Evolutionary conservation across 2,888 invertebrate species (phyloP).

Genomic region (Lucinisca nassula): DNA sequence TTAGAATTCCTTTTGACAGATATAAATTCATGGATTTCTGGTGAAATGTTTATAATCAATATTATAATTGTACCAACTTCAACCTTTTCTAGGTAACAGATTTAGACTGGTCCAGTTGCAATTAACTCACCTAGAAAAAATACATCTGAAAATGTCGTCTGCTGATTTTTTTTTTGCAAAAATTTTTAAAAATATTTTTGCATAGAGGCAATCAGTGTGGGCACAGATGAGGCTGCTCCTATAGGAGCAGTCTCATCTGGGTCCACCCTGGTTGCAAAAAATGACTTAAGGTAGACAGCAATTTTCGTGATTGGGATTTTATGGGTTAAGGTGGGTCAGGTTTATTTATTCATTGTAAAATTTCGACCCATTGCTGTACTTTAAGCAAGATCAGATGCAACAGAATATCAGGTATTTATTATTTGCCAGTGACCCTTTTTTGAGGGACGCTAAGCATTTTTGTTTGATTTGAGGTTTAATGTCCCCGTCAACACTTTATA

Average conservation of each 20-base stretch:
- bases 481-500: no score
- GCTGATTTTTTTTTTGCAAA: no score
- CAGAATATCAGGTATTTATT: not conserved
- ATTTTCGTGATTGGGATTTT: no score
- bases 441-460: not conserved
- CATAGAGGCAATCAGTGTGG: no score
- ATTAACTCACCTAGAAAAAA: not conserved
- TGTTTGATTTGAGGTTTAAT: no score
- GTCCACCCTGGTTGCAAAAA: no score
- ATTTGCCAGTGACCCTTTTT: not conserved
- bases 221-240: no score
- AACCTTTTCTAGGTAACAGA: not conserved
- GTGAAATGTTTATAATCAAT: not conserved
- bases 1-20: not conserved
- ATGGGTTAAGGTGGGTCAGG: not conserved
- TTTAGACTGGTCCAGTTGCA: not conserved
- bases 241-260: no score
- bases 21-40: not conserved
- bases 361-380: not conserved
- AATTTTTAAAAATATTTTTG: no score
- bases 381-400: not conserved
- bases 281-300: not conserved
- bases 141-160: no score
- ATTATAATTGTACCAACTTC: constrained; percentile 1
- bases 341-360: not conserved